Evolutionary conservation across 53 echinoderm and acorn worm genomes (phyloP), one percentile per base, ranked within the genome.

Genomic region (Echinarachnius parma): DNA sequence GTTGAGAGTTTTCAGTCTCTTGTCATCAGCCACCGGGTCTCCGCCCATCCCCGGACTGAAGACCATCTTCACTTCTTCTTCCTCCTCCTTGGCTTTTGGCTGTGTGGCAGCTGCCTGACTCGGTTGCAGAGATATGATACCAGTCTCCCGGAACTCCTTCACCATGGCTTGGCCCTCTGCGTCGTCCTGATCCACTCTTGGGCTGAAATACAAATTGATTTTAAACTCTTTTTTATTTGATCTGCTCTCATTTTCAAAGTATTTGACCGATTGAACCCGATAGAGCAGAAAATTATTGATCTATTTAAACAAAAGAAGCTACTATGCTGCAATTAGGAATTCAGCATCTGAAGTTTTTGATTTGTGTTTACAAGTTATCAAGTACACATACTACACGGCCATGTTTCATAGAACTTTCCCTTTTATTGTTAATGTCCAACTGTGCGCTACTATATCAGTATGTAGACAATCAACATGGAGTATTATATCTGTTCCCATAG

Each of bases 161-260:
- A 86, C 36, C n/a, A 93, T 42, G 34, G 89, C 89, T 64, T 68
- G 71, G 5, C 80, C 77, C 24, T 83, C 86, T 3, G 20, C 34
- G 61, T 93, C 93, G 21, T 86, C 89, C 0, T 53, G 44, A 28
- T 86, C 82, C 20, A 93, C 60, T 48, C 77, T 64, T 20, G 93
- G 93, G 53, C 93, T 93, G 74, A 13, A 29, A 15, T 26, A 3
- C n/a, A n/a, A n/a, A n/a, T n/a, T n/a, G n/a, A n/a, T n/a, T n/a
- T n/a, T n/a, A n/a, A n/a, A 39, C 13, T 13, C 7, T 39, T 39
- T 39, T 7, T 13, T 39, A 39, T 39, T 13, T 9, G 42, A 39
- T 7, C 42, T 39, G 42, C 42, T 39, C 42, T 39, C 7, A 9
- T 9, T 39, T 39, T 13, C 13, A n/a, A n/a, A n/a, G n/a, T n/a